phyloP scores from a whole-genome alignment of 2,888 invertebrate genomes.

The Brachyopa scutellaris region DNA sequence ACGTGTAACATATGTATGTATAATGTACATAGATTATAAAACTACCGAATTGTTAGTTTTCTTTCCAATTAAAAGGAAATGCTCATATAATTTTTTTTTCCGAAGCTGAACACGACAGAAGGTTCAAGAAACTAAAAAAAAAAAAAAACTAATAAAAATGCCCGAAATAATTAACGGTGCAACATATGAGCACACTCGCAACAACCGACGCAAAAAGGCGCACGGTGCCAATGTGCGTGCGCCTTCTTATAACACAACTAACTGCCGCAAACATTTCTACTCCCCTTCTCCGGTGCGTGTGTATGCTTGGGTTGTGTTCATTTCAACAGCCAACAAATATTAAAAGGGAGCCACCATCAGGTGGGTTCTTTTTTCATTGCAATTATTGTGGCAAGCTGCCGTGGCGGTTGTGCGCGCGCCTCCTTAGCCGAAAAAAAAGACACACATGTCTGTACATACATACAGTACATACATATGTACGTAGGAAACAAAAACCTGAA shows the following conservation, averaged over 20 bases:
- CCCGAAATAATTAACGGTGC: neutral
- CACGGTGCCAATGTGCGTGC: conserved; percentile 22
- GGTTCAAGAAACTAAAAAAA: conserved; percentile 22
- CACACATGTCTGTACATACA: too few relatives aligned
- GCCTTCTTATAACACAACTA: conserved; percentile 7
- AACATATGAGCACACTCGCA: conserved; percentile 4
- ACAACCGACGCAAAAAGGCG: neutral
- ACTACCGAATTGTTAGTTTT: conserved; percentile 7
- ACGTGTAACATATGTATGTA: too few relatives aligned
- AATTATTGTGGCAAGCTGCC: conserved; percentile 38
- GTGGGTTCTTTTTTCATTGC: conserved; percentile 14
- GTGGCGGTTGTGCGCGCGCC: conserved; percentile 33
- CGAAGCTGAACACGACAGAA: conserved; percentile 20
- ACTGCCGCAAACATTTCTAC: neutral
- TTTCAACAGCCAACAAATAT: conserved; percentile 53
- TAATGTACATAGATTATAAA: too few relatives aligned
- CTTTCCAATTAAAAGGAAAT: too few relatives aligned
- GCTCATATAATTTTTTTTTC: too few relatives aligned
- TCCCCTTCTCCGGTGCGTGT: conserved; percentile 19
- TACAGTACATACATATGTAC: too few relatives aligned
- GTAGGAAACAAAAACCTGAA: conserved; percentile 30
- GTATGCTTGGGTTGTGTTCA: conserved; percentile 30
- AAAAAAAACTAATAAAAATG: conserved; percentile 9
- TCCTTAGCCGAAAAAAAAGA: conserved; percentile 21
- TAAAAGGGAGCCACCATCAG: conserved; percentile 43